phyloP scores from a whole-genome alignment of 1,140 invertebrate genomes.

The Hycleus phaleratus region DNA sequence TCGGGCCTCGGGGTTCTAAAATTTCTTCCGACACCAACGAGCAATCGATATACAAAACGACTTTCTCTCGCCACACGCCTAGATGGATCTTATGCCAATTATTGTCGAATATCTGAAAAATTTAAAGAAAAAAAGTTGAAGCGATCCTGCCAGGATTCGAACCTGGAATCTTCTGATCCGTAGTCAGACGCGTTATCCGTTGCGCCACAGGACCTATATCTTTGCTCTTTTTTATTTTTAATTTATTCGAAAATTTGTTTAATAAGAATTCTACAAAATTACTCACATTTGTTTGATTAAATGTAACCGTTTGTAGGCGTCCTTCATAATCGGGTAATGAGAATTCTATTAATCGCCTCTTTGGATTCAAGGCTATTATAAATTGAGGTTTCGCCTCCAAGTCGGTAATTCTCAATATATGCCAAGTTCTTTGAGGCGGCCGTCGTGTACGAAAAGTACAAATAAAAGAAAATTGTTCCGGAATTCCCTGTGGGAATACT shows the following conservation, averaged over 20 bases:
- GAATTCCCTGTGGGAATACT: slow-evolving; percentile 59
- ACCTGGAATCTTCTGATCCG: slow-evolving; percentile 65
- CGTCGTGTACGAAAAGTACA: slow-evolving; percentile 56
- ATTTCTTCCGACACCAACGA: slow-evolving; percentile 39
- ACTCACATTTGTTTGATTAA: slow-evolving; percentile 50
- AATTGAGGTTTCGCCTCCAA: slow-evolving; percentile 55
- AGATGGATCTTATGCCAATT: slow-evolving; percentile 78
- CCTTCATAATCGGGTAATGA: slow-evolving; percentile 52
- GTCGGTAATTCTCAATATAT: slow-evolving; percentile 59
- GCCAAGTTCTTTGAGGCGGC: slow-evolving; percentile 57
- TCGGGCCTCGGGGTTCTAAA: slow-evolving; percentile 48
- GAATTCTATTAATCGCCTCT: slow-evolving; percentile 53
- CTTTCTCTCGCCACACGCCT: slow-evolving; percentile 57
- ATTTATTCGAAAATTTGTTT: not conserved
- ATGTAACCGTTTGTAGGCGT: slow-evolving; percentile 52
- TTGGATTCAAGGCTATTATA: slow-evolving; percentile 59
- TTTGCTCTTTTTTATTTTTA: not conserved
- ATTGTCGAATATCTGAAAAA: slow-evolving; percentile 60
- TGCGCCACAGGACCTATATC: slow-evolving; percentile 54
- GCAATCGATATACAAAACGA: slow-evolving; percentile 67
- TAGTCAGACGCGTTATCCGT: slow-evolving; percentile 66
- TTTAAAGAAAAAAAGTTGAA: slow-evolving; percentile 20
- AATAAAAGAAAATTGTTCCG: slow-evolving; percentile 64
- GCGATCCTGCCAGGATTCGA: slow-evolving; percentile 58
- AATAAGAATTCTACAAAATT: not conserved